Base-by-base conservation (phyloP, 2,888 invertebrate species). In the Tetranychus piercei region DNA sequence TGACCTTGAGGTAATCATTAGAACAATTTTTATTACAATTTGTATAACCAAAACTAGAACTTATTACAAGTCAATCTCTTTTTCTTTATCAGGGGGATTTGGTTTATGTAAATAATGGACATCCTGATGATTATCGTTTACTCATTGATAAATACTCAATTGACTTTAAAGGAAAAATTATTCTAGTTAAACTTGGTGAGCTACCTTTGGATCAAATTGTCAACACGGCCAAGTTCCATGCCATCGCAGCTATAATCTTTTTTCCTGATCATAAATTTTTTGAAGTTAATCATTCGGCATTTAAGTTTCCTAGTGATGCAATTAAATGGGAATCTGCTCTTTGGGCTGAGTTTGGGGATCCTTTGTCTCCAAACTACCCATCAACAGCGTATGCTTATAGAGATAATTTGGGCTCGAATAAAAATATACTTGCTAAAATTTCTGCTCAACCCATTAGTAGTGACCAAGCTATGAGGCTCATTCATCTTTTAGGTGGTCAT, bases 71-170 rank as follows among this genome's bases (percentile, higher is more conserved):
- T 71, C 34, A 67, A 18, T 15, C 71, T 23, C 1, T 43, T 34
- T 15, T 55, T 15, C 7, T 44, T 44, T 77, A 77, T 0, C 77
- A 79, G 77, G 81, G 80, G 1, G 78, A 79, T 64, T 75, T 80
- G 7, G 80, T 85, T 5, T 84, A 83, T 78, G 83, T 82, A 1
- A 83, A 84, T 78, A 84, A 83, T 76, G 84, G 82, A 0, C 78
- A 81, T 64, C 80, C 80, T 20, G 81, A 82, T 74, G 85, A 85
- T 79, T 84, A 82, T 78, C 76, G 78, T 1, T 78, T 79, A 55
- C 78, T 84, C 23, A 77, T 78, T 66, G 77, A 80, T 18, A 79
- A 78, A 9, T 76, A 78, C 7, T 79, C 79, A 6, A 79, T 84
- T 7, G 78, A 80, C 72, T 79, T 84, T 34, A 79, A 79, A 15